Evolutionary conservation across 1,140 invertebrate species (phyloP).

Genomic region (Pseudomyrmex cubaensis): DNA sequence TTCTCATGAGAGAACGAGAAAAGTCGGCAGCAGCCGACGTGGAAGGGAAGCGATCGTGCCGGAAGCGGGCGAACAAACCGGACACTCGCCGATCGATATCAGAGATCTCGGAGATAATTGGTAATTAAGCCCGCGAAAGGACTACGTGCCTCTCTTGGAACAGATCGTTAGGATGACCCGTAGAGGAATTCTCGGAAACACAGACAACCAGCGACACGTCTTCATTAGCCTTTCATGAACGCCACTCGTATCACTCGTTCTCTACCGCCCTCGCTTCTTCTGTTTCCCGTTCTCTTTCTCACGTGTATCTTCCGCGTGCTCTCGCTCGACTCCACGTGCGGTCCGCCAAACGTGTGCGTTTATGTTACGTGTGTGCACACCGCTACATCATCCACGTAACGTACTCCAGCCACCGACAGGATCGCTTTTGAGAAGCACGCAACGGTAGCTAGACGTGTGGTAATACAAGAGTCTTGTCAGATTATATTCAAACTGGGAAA

Average conservation of each 20-base stretch:
- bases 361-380: slow-evolving; percentile 4
- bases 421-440: slow-evolving; percentile 18
- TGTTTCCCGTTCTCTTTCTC: slow-evolving; percentile 1
- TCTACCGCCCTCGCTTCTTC: not conserved
- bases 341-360: slow-evolving; percentile 33
- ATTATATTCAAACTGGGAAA: slow-evolving; percentile 6
- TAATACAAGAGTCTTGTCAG: slow-evolving; percentile 36
- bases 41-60: slow-evolving; percentile 54
- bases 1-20: slow-evolving; percentile 21
- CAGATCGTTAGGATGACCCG: slow-evolving; percentile 75
- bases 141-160: slow-evolving; percentile 59
- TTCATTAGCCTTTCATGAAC: slow-evolving; percentile 84
- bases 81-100: slow-evolving; percentile 73
- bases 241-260: slow-evolving; percentile 67
- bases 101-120: slow-evolving; percentile 75
- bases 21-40: slow-evolving; percentile 23
- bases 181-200: slow-evolving; percentile 79
- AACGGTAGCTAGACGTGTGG: slow-evolving; percentile 3
- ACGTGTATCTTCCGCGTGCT: not conserved
- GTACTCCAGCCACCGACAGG: not conserved
- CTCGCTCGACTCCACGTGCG: slow-evolving; percentile 2
- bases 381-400: slow-evolving; percentile 17
- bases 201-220: slow-evolving; percentile 78
- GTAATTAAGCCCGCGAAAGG: slow-evolving; percentile 78
- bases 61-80: slow-evolving; percentile 55